Evolutionary conservation across 2,113 vertebrate species (phyloP).

Genomic region (Opisthocomus hoazin): DNA sequence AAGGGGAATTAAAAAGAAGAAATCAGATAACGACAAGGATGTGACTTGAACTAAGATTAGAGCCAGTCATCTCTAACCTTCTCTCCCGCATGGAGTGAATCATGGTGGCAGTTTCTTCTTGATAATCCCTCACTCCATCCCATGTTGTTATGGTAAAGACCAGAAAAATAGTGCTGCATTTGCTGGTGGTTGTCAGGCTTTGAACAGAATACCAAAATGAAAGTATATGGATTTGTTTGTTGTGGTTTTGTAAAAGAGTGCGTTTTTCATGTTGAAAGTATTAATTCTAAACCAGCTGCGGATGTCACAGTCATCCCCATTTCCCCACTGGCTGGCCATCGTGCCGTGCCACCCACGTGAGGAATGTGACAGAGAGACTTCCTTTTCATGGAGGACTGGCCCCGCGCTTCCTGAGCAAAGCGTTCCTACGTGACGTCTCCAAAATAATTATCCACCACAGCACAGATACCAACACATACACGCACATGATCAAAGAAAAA

Average conservation of each 20-base stretch:
- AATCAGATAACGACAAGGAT: neutral
- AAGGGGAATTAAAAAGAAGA: neutral
- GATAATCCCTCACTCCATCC: neutral
- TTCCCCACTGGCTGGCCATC: neutral
- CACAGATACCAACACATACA: neutral
- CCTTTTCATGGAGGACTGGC: neutral
- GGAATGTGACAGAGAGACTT: neutral
- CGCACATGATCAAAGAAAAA: neutral
- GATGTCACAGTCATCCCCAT: neutral
- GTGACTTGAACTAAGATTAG: neutral
- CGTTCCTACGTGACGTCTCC: neutral
- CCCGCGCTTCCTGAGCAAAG: neutral
- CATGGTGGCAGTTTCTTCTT: neutral
- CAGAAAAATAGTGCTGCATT: neutral
- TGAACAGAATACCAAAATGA: neutral
- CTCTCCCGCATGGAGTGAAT: neutral
- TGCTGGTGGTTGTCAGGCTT: neutral
- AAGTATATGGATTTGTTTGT: neutral
- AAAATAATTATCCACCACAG: neutral
- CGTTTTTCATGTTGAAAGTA: neutral
- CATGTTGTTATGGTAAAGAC: neutral
- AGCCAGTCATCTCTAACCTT: neutral
- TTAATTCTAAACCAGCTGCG: neutral
- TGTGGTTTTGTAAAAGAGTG: neutral
- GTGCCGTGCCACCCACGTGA: accelerated